Percentiles rank a stretch among this genome's conserved stretches.
Evolutionary conservation across 2,888 invertebrate species (phyloP).

Genomic region (Agrochola litura): DNA sequence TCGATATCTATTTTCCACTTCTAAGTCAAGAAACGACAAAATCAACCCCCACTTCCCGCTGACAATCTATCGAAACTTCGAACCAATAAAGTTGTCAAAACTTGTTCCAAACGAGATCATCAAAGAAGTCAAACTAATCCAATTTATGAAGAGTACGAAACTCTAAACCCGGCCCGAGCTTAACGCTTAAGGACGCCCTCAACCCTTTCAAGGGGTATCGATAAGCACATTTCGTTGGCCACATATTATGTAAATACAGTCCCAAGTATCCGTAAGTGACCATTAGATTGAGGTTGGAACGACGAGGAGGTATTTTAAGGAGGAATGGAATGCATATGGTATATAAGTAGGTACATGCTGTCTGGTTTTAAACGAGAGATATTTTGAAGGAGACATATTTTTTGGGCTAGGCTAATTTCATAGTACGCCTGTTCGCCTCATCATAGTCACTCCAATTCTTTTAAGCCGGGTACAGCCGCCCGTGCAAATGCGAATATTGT

Average conservation of each 20-base stretch:
- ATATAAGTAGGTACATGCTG: neutral
- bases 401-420: neutral
- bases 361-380: neutral
- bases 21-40: neutral
- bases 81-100: conserved; percentile 52
- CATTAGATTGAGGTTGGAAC: conserved; percentile 17
- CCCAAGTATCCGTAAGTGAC: conserved; percentile 30
- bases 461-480: neutral
- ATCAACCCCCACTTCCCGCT: conserved; percentile 13
- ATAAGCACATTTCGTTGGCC: conserved; percentile 31
- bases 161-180: conserved; percentile 22
- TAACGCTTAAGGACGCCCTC: conserved; percentile 19
- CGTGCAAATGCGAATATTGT: neutral
- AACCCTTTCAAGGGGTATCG: conserved; percentile 49
- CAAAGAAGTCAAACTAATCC: conserved; percentile 55
- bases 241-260: conserved; percentile 44
- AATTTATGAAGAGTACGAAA: conserved; percentile 49
- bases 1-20: neutral
- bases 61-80: conserved; percentile 38
- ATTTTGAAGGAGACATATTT: neutral
- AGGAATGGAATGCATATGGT: neutral
- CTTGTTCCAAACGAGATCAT: conserved; percentile 45
- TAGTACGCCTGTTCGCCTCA: neutral
- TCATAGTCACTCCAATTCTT: neutral
- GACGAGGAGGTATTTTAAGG: neutral